These are phyloP conservation scores for Anguilla japonica DNA, from an alignment of 2,113 vertebrate genomes.

Conservation along the genomic window DNA sequence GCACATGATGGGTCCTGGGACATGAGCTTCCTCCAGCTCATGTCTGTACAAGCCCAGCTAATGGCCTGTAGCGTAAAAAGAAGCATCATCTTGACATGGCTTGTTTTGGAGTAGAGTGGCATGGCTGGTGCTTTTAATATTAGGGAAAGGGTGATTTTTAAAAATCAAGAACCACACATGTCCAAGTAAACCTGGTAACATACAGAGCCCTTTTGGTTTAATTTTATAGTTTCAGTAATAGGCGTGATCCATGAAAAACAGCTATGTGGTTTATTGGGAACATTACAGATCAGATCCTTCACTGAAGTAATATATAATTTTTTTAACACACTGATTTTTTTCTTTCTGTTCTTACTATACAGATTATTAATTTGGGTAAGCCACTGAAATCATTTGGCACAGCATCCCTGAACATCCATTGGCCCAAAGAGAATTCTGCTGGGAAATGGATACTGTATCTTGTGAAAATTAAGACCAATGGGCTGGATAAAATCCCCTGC, in stretches of 20 bases:
- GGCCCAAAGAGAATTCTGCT: constrained; percentile 79
- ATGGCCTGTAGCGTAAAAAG: too few species aligned
- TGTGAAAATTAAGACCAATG: constrained; percentile 77
- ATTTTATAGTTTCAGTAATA: too few species aligned
- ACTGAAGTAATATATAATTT: background rate
- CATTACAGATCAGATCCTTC: background rate
- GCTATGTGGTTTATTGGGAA: background rate
- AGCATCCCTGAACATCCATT: constrained; percentile 79
- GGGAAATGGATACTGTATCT: constrained; percentile 90
- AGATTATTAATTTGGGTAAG: constrained; percentile 91
- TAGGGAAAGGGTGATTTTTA: too few species aligned
- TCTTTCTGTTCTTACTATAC: background rate
- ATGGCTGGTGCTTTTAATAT: too few species aligned
- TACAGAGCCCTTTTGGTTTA: too few species aligned
- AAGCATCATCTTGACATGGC: too few species aligned
- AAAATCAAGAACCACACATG: too few species aligned
- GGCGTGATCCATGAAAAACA: background rate
- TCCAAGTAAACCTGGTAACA: too few species aligned
- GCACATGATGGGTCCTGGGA: too few species aligned
- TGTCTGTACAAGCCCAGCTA: too few species aligned
- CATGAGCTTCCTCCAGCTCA: too few species aligned
- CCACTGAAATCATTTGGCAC: constrained; percentile 79
- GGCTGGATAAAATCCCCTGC: constrained; percentile 74
- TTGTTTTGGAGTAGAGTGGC: too few species aligned
- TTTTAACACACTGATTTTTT: background rate